These are phyloP conservation scores for Onychomys arenicola DNA, from an alignment of 2,797 vertebrate species.

Conservation along the genomic window DNA sequence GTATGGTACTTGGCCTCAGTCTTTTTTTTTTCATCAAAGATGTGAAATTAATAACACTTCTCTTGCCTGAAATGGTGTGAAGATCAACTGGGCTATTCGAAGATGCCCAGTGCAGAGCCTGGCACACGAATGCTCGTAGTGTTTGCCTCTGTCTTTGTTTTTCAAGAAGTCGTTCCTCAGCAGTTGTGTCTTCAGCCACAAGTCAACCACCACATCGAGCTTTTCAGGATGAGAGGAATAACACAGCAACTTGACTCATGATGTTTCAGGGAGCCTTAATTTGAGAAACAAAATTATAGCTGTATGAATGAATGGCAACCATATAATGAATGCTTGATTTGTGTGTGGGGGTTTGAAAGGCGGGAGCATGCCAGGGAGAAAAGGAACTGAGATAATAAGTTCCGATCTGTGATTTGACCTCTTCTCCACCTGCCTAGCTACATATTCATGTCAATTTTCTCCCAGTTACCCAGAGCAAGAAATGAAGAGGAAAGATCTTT, in stretches of 20 bases:
- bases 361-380: constrained; percentile 4
- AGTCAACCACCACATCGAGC: background rate
- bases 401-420: constrained; percentile 72
- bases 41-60: background rate
- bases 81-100: background rate
- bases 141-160: background rate
- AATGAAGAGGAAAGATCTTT: constrained; percentile 73
- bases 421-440: constrained; percentile 64
- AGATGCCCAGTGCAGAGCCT: background rate
- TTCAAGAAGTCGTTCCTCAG: background rate
- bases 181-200: background rate
- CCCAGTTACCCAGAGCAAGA: constrained; percentile 65
- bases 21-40: background rate
- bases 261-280: constrained; percentile 41
- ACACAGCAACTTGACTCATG: background rate
- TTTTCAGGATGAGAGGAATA: constrained; percentile 56
- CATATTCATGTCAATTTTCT: constrained; percentile 78
- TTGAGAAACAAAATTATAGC: background rate
- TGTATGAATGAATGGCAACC: background rate
- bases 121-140: background rate
- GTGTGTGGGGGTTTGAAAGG: background rate
- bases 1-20: background rate
- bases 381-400: constrained; percentile 67
- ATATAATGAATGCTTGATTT: constrained; percentile 49
- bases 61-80: background rate